Base-by-base conservation (phyloP, 2,797 vertebrate species). In the Eidolon dupreanum region DNA sequence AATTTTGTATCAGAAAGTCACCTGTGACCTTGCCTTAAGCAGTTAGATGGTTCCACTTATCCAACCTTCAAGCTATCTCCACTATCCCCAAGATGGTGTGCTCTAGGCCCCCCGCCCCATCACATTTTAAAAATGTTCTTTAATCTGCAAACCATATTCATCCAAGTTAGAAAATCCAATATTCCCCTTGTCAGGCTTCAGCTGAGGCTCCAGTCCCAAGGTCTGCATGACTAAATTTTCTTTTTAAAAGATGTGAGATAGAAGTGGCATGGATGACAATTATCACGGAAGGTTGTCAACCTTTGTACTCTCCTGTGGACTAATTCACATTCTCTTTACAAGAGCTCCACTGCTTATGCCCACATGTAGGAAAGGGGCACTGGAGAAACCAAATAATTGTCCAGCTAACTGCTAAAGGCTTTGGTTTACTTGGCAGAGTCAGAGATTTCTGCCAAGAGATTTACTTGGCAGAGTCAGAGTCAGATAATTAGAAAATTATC, bases 71-170 rank as follows among this genome's bases (percentile, higher is more conserved):
- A n/a, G 49, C 8, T 59, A 16, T 31, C 19, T 73, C n/a, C 19
- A 6, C 8, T 5, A 1, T 4, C 9, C 51, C 26, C 0, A 13
- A 1, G 2, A 46, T 20, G 8, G 5, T 38, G 1, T 3, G 15
- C 15, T 38, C 22, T 13, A 1, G 19, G 20, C 13, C 57, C 8
- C 53, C 6, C 7, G 11, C 8, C 53, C 6, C 7, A 13, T 10
- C 22, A 51, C 19, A 33, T 75, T 83, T 28, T 84, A 85, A 17
- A 41, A 66, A 46, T 41, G 43, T 26, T 41, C 1, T 41, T 86
- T 78, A 83, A 53, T 66, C 22, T 24, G 22, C 83, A 81, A 65
- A 66, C 68, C 51, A 59, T 4, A n/a, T 15, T 55, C 49, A 38
- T n/a, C 46, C 20, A 10, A 17, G 24, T 12, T 53, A 26, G 8